Conservation (phyloP, 1,140 invertebrate species). For the Polypedilum vanderplanki region DNA sequence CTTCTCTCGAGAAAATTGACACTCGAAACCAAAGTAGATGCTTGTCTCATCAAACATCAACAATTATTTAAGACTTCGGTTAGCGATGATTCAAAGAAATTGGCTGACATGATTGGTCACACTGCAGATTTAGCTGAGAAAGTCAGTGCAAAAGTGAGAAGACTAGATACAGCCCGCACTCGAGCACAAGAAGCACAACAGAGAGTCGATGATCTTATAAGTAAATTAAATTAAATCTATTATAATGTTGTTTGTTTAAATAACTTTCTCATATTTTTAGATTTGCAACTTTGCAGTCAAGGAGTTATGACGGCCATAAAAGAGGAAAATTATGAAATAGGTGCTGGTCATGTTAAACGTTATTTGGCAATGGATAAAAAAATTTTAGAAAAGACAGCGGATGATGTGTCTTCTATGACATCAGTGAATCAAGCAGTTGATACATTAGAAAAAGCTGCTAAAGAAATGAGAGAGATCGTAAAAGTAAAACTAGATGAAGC, state of each 20-base stretch:
- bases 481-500: slow-evolving; percentile 86
- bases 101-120: slow-evolving; percentile 76
- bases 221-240: background rate
- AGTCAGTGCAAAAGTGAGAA: slow-evolving; percentile 92
- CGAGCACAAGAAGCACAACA: slow-evolving; percentile 91
- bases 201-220: slow-evolving; percentile 91
- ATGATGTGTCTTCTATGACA: slow-evolving; percentile 55
- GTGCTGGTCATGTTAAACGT: slow-evolving; percentile 88
- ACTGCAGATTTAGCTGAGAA: slow-evolving; percentile 86
- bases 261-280: slow-evolving; percentile 40
- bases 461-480: slow-evolving; percentile 57
- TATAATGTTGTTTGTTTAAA: background rate
- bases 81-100: slow-evolving; percentile 63
- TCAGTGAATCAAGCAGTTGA: slow-evolving; percentile 52
- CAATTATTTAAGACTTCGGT: slow-evolving; percentile 57
- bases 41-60: slow-evolving; percentile 54
- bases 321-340: slow-evolving; percentile 88
- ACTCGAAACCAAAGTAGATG: slow-evolving; percentile 60
- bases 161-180: slow-evolving; percentile 86
- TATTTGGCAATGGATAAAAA: slow-evolving; percentile 93
- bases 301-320: slow-evolving; percentile 87
- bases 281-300: slow-evolving; percentile 91
- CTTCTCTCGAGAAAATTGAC: slow-evolving; percentile 54
- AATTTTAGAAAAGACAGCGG: slow-evolving; percentile 69
- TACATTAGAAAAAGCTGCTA: slow-evolving; percentile 78